Conservation (phyloP, 2,888 invertebrate genomes). For the Adelognathus sp. region DNA sequence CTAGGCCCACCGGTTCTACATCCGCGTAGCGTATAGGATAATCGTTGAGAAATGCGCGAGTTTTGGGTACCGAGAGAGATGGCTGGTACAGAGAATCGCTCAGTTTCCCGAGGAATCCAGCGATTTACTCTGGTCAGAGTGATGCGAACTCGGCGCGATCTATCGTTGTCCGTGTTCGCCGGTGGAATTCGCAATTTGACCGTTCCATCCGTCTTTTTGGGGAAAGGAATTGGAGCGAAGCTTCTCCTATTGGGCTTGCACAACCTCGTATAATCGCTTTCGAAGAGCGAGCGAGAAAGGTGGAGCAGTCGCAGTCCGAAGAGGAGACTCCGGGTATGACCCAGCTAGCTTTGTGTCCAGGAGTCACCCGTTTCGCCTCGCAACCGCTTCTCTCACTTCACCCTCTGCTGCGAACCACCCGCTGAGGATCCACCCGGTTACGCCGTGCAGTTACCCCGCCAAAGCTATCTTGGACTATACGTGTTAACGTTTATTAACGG, state of each 20-base stretch:
- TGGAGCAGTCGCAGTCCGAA: background rate
- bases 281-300: conserved; percentile 20
- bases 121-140: conserved; percentile 60
- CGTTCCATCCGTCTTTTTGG: conserved; percentile 69
- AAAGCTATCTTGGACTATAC: conserved; percentile 14
- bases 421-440: conserved; percentile 10
- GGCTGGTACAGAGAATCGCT: background rate
- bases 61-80: background rate
- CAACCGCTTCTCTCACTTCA: too few relatives aligned
- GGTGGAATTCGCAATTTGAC: conserved; percentile 76
- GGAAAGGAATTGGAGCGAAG: conserved; percentile 22
- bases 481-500: conserved; percentile 56
- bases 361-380: conserved; percentile 31
- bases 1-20: background rate
- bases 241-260: conserved; percentile 65
- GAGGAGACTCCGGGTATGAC: conserved; percentile 16
- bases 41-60: too few relatives aligned
- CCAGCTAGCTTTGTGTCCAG: conserved; percentile 39
- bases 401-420: conserved; percentile 24
- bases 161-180: conserved; percentile 65
- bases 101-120: conserved; percentile 46
- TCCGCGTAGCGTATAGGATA: too few relatives aligned
- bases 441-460: conserved; percentile 20
- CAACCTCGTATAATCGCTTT: conserved; percentile 69
- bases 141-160: conserved; percentile 54